Evolutionary conservation across 2,888 invertebrate genomes (phyloP), one percentile per base, ranked within the genome.

Genomic region (Ernsta delagoae): DNA sequence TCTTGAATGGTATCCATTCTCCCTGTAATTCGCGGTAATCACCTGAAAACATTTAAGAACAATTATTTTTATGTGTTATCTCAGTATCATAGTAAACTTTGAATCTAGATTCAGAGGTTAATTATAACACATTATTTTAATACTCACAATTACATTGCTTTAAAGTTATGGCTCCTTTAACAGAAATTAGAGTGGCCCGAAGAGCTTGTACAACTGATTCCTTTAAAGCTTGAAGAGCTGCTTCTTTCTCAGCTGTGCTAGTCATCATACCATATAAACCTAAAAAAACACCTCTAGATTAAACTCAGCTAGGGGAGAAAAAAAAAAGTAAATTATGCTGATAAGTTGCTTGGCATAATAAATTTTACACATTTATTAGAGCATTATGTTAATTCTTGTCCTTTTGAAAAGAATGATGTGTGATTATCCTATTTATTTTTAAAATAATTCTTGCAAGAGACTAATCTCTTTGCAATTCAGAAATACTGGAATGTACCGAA

Each of bases 11-110:
- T 75, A 97, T 95, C 75, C 87, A 86, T 79, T 94, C 94, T 36
- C 96, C 96, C 80, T 96, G 95, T 36, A 96, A 82, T 74, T 94
- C 94, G 63, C 83, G 85, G 82, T 95, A 96, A 78, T 97, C 96
- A 59, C 90, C 95, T 94, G 75, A 4, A 77, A 76, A 64, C 43
- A 57, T 36, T 56, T 24, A 45, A 48, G 53, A 56, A 39, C 7
- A 39, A 1, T 39, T 39, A 39, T 6, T 5, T 39, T 39, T 39
- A 31, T 2, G 31, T 31, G 31, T 24, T 24, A 24, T 24, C 24
- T 24, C 3, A 24, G 24, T 36, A 36, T 36, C 4, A 3, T 5
- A 36, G 36, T 36, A 36, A 5, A 36, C 1, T 5, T 5, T 36
- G 36, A 36, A 36, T 36, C 36, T 5, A 6, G 36, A 36, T 36